Base-by-base conservation (phyloP, 1,140 invertebrate species). In the Drosophila mauritiana region DNA sequence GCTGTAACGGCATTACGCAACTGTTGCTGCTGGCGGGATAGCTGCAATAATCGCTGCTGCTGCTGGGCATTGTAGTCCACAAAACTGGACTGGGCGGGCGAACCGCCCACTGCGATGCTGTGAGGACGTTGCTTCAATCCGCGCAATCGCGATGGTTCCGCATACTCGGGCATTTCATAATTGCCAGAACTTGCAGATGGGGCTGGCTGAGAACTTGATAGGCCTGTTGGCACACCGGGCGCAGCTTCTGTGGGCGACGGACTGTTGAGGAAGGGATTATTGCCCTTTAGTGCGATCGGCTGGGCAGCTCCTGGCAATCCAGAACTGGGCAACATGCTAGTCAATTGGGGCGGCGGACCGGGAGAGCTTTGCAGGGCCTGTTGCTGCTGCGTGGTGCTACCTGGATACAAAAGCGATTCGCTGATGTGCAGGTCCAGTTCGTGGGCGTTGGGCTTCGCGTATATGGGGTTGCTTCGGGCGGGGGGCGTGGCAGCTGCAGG, bases 121-220 rank as follows among this genome's bases (percentile, higher is more conserved):
- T 91, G 91, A 0, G 91, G 91, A 58, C 86, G 92, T 73, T 84
- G 74, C 70, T 90, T 91, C 10, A 86, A 27, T 10, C 89, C 89
- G 27, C 86, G 90, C 52, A 91, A 51, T 43, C 90, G 75, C 45
- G 88, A 91, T 0, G 90, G 90, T 39, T 91, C 90, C 13, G 90
- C 90, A 39, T 91, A 91, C 27, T 91, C 90, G 20, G 90, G 90
- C 77, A 91, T 85, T 72, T 91, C 90, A 22, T 91, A 90, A 39
- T 64, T 70, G 40, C 62, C 42, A 1, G 76, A 48, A 43, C 37
- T 56, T 0, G 63, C n/a, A 12, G 72, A 27, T 42, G 69, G 34
- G 22, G 74, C 22, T 17, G 74, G 4, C 15, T 37, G n/a, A 8
- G 59, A 34, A 10, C 22, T n/a, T 4, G 67, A 51, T 25, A 46